Base-by-base conservation (phyloP, 64 coral and sea anemone species). In the Astreopora myriophthalma region DNA sequence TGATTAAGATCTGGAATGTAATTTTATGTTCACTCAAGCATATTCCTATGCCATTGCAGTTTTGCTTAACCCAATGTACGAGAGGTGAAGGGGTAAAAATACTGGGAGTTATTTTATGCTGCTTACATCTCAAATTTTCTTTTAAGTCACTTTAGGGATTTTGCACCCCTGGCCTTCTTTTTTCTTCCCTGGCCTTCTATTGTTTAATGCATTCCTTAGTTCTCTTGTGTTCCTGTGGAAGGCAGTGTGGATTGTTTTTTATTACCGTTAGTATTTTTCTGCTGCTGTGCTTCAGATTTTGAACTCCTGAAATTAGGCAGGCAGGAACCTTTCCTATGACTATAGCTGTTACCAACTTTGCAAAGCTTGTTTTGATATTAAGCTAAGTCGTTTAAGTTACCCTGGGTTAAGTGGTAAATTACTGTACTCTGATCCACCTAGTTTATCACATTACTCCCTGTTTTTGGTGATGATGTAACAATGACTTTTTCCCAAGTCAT, bases 391-490 rank as follows among this genome's bases (percentile, higher is more conserved):
- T 84, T 80, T 35, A 48, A 84, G 80, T 84, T 84, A 84, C 80
- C 52, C 57, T 62, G 37, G 80, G 80, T 66, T 84, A 49, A 65
- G 80, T 84, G 80, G 80, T 65, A 63, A 84, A 84, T 64, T 35
- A 64, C 80, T 84, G 80, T 36, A 65, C 57, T 84, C 64, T 84
- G 64, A 62, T 62, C 58, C 58, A 62, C 58, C 58, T 62, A 62
- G 16, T 62, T 62, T 65, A 36, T 64, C 80, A 84, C 64, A 82
- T 31, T 82, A 60, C 64, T 84, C 80, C 64, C 78, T 30, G 46
- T 82, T 48, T 82, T 82, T 82, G 34, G 78, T 33, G 24, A 82
- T 31, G 78, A 82, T 82, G 78, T 82, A 82, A 82, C 78, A 61
- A 82, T 82, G 46, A 82, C 78, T 51, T 49, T 82, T 82, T 82